Evolutionary conservation across 1,140 invertebrate species (phyloP).

Genomic region (Mizuhopecten yessoensis): DNA sequence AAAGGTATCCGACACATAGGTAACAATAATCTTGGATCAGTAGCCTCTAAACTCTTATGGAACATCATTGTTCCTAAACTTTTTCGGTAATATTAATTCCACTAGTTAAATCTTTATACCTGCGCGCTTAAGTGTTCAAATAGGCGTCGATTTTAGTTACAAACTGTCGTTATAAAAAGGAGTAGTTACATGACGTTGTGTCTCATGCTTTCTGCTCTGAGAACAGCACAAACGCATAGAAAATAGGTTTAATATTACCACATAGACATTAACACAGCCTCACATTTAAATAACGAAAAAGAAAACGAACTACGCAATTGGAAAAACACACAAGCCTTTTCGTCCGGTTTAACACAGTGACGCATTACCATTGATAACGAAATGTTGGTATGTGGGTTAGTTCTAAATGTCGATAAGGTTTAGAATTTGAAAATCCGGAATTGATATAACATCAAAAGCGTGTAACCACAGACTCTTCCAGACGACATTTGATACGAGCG

Average conservation of each 20-base stretch:
- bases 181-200: too few relatives aligned
- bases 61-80: too few relatives aligned
- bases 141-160: too few relatives aligned
- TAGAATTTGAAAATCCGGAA: conserved; percentile 6
- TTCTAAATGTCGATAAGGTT: conserved; percentile 26
- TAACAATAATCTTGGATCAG: too few relatives aligned
- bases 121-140: too few relatives aligned
- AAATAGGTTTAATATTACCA: background rate
- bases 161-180: too few relatives aligned
- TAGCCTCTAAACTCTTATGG: too few relatives aligned
- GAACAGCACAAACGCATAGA: too few relatives aligned
- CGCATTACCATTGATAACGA: conserved; percentile 22
- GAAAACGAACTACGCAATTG: background rate
- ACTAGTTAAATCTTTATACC: too few relatives aligned
- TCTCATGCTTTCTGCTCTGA: too few relatives aligned
- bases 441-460: conserved; percentile 28
- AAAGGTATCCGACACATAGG: too few relatives aligned
- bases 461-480: background rate
- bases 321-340: background rate
- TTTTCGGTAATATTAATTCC: too few relatives aligned
- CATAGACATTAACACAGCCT: background rate
- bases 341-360: background rate
- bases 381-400: background rate
- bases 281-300: background rate
- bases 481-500: background rate